These are phyloP conservation scores for Hirtodrosophila histrioides DNA, from an alignment of 2,888 invertebrate species.

Conservation along the genomic window DNA sequence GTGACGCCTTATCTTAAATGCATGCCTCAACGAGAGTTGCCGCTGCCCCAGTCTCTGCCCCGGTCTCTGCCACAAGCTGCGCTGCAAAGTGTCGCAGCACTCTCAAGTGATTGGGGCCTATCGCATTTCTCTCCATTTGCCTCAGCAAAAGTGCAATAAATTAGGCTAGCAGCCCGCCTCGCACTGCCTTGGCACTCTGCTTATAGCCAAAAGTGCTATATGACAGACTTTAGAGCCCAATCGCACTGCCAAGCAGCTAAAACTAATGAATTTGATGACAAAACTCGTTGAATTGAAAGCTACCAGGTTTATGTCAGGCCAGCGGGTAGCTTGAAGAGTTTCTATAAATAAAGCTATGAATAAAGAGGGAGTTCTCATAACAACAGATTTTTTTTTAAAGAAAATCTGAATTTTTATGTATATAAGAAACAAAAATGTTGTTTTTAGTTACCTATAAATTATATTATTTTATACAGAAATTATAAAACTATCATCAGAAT, in stretches of 20 bases:
- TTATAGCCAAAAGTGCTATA: constrained; percentile 9
- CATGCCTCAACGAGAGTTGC: constrained; percentile 57
- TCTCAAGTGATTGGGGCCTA: constrained; percentile 72
- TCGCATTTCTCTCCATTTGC: constrained; percentile 77
- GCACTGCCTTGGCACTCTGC: constrained; percentile 6
- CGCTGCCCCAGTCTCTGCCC: constrained; percentile 1
- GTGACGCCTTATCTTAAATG: constrained; percentile 79
- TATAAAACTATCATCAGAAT: too few relatives aligned
- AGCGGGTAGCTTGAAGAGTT: constrained; percentile 52
- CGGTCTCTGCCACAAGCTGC: neutral
- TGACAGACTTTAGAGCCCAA: constrained; percentile 21
- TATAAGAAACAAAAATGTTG: too few relatives aligned
- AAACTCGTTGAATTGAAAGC: constrained; percentile 71
- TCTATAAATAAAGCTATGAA: neutral
- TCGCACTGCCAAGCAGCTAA: constrained; percentile 39
- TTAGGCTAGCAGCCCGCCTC: constrained; percentile 37
- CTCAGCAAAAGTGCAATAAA: constrained; percentile 73
- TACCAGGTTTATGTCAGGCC: constrained; percentile 40
- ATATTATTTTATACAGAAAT: too few relatives aligned
- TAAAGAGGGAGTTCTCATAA: neutral
- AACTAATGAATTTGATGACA: constrained; percentile 76
- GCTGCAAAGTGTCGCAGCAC: constrained; percentile 63
- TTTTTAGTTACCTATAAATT: too few relatives aligned
- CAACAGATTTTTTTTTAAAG: too few relatives aligned
- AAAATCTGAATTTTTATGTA: too few relatives aligned